Conservation (phyloP, 1,140 invertebrate genomes). For the Chrysoperla carnea region DNA sequence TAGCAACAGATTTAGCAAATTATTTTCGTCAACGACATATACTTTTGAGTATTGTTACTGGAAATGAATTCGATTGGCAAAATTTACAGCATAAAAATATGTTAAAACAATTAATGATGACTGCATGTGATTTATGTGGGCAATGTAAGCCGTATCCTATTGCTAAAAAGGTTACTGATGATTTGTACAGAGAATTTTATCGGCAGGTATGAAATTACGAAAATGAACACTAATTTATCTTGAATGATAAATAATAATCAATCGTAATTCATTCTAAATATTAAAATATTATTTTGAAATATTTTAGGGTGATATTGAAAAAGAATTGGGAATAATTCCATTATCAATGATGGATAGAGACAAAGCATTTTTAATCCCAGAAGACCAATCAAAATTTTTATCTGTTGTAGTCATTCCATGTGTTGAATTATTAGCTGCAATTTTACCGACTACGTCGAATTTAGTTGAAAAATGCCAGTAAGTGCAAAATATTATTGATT, state of each 20-base stretch:
- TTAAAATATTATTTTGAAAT: background rate
- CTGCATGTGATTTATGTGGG: conserved; percentile 32
- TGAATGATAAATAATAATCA: conserved; percentile 1
- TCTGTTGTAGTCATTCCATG: conserved; percentile 32
- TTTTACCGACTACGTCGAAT: conserved; percentile 24
- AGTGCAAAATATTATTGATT: conserved; percentile 10
- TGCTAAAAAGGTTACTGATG: conserved; percentile 26
- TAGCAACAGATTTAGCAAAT: conserved; percentile 32
- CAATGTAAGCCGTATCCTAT: conserved; percentile 32
- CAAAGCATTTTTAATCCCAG: conserved; percentile 27
- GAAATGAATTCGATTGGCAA: conserved; percentile 23
- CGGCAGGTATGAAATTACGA: conserved; percentile 16
- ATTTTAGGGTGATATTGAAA: conserved; percentile 26
- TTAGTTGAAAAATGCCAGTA: conserved; percentile 23
- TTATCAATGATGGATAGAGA: conserved; percentile 35
- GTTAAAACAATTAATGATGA: conserved; percentile 35
- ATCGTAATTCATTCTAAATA: background rate
- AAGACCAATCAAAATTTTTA: conserved; percentile 36
- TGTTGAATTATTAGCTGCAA: conserved; percentile 23
- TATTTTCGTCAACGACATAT: conserved; percentile 30
- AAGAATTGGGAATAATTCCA: conserved; percentile 29
- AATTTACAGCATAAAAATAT: conserved; percentile 23
- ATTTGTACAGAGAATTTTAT: conserved; percentile 31
- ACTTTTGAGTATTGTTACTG: conserved; percentile 22
- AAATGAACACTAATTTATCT: background rate